Evolutionary conservation across 2,888 invertebrate species (phyloP).

Genomic region (Lamellibrachia columna): DNA sequence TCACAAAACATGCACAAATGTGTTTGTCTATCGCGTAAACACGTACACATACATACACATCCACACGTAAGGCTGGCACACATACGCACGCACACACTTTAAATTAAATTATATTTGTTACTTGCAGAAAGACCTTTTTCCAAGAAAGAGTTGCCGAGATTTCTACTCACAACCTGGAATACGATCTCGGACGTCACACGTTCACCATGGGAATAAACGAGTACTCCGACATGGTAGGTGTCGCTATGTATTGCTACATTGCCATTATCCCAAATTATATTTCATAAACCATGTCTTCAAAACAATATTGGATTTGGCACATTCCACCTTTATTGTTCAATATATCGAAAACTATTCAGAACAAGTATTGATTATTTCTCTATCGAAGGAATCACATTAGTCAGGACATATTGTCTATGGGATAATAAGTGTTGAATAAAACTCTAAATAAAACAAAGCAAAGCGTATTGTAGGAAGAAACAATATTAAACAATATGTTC

Average conservation of each 20-base stretch:
- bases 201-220: constrained; percentile 54
- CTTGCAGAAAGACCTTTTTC: constrained; percentile 51
- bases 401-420: background rate
- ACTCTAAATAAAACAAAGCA: no score
- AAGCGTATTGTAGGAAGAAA: no score
- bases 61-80: no score
- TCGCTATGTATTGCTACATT: background rate
- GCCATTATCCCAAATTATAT: background rate
- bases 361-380: background rate
- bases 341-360: background rate
- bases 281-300: background rate
- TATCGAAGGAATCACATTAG: background rate
- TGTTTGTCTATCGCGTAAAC: no score
- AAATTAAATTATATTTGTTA: background rate
- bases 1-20: no score
- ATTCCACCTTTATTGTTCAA: background rate
- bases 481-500: no score
- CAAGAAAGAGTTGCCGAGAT: constrained; percentile 49
- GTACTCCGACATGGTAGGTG: constrained; percentile 39
- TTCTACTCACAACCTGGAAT: constrained; percentile 51
- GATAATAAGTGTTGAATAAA: no score
- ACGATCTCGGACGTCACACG: constrained; percentile 51
- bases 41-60: no score
- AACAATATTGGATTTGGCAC: background rate
- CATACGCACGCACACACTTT: no score